phyloP scores from a whole-genome alignment of 2,797 vertebrate genomes.

The Channallabes apus region DNA sequence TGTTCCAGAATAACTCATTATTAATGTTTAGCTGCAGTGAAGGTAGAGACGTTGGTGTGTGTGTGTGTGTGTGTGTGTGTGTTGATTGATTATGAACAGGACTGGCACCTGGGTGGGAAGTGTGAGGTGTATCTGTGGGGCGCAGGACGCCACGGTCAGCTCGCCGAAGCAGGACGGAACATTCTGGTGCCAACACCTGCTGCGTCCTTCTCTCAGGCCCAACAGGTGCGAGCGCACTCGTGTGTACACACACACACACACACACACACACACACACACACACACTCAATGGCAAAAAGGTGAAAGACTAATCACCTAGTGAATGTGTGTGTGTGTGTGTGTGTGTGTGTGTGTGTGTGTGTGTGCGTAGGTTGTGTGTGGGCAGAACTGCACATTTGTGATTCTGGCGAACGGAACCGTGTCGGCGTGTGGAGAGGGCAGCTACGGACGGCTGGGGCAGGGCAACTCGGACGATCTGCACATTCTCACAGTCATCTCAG shows the following conservation, averaged over 20 bases:
- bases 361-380: constrained; percentile 76
- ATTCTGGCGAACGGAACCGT: constrained; percentile 80
- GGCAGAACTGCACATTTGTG: constrained; percentile 83
- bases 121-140: constrained; percentile 95
- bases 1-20: not conserved
- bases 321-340: constrained; percentile 70
- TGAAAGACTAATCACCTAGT: constrained; percentile 48
- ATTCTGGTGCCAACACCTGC: constrained; percentile 88
- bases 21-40: not conserved
- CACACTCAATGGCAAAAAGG: not conserved
- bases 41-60: not conserved
- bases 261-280: not conserved
- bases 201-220: constrained; percentile 92
- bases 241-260: constrained; percentile 23
- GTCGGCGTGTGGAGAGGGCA: constrained; percentile 80
- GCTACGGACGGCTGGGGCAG: constrained; percentile 79
- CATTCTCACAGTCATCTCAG: constrained; percentile 92
- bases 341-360: too few species aligned
- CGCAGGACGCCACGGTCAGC: constrained; percentile 91
- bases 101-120: constrained; percentile 97
- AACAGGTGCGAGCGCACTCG: constrained; percentile 79
- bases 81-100: constrained; percentile 68
- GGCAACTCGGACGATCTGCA: constrained; percentile 93
- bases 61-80: not conserved
- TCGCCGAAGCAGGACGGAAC: constrained; percentile 94